These are phyloP conservation scores for Anthopleura xanthogrammica DNA, from an alignment of 92 coral and sea anemone genomes.

Conservation along the genomic window DNA sequence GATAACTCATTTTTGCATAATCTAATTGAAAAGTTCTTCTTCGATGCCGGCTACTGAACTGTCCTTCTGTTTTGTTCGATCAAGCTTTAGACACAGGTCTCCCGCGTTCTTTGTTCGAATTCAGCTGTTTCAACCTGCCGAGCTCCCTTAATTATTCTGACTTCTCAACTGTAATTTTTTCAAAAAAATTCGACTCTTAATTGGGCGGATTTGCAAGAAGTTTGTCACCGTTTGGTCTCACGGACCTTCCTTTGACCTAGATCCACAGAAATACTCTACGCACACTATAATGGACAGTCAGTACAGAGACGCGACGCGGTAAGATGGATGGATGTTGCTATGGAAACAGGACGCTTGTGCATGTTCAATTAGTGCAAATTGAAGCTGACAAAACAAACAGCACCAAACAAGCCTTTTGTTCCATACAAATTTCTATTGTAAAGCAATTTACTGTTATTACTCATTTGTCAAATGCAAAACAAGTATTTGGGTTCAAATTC, in stretches of 20 bases:
- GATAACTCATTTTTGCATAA: constrained; percentile 78
- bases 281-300: constrained; percentile 38
- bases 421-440: constrained; percentile 10
- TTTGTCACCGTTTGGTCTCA: neutral
- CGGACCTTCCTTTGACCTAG: neutral
- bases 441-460: constrained; percentile 14
- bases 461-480: neutral
- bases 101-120: constrained; percentile 41
- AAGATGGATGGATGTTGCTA: constrained; percentile 62
- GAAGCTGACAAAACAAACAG: constrained; percentile 40
- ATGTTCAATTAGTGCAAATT: constrained; percentile 35
- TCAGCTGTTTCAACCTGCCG: constrained; percentile 23
- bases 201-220: neutral
- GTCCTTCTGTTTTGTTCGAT: neutral
- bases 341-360: constrained; percentile 72
- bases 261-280: neutral
- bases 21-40: neutral
- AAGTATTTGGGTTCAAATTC: neutral
- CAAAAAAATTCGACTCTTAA: neutral
- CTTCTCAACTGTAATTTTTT: neutral
- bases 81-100: constrained; percentile 19
- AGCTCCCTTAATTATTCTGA: constrained; percentile 30
- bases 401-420: constrained; percentile 35
- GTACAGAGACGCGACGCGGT: constrained; percentile 95
- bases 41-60: constrained; percentile 2